Evolutionary conservation across 2,888 invertebrate species (phyloP).

Genomic region (Athripsodes cinereus): DNA sequence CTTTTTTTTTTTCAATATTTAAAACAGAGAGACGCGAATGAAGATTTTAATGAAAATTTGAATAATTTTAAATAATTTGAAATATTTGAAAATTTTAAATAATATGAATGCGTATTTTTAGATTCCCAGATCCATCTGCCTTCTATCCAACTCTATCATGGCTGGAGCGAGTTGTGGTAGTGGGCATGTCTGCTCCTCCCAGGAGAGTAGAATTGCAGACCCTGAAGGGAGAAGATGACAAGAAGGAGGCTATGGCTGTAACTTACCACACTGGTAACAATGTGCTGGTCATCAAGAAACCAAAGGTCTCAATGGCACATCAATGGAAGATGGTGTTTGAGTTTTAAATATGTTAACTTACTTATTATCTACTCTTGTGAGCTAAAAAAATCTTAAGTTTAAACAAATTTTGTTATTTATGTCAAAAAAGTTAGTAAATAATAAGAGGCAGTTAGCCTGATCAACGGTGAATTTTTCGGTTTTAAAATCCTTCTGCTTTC

Average conservation of each 20-base stretch:
- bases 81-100: conserved; percentile 9
- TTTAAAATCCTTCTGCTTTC: too few relatives aligned
- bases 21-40: too few relatives aligned
- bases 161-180: conserved; percentile 83
- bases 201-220: conserved; percentile 54
- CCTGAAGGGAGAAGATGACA: conserved; percentile 50
- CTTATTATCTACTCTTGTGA: too few relatives aligned
- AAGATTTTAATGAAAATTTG: too few relatives aligned
- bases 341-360: not conserved
- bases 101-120: conserved; percentile 37
- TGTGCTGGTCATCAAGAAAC: conserved; percentile 76
- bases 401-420: too few relatives aligned
- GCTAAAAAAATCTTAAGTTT: too few relatives aligned
- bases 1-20: too few relatives aligned
- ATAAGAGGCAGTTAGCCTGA: too few relatives aligned
- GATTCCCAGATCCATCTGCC: conserved; percentile 59
- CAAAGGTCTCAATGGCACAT: conserved; percentile 72
- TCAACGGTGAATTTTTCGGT: too few relatives aligned
- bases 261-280: conserved; percentile 59
- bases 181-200: conserved; percentile 67
- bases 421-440: too few relatives aligned
- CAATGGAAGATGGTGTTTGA: conserved; percentile 63
- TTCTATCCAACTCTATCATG: conserved; percentile 73
- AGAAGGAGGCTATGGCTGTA: conserved; percentile 58
- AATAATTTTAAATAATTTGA: too few relatives aligned